A percentile compares a stretch with the other conserved stretches of the same genome.
phyloP scores from a whole-genome alignment of 2,888 invertebrate genomes.

The Archips crataeganus region DNA sequence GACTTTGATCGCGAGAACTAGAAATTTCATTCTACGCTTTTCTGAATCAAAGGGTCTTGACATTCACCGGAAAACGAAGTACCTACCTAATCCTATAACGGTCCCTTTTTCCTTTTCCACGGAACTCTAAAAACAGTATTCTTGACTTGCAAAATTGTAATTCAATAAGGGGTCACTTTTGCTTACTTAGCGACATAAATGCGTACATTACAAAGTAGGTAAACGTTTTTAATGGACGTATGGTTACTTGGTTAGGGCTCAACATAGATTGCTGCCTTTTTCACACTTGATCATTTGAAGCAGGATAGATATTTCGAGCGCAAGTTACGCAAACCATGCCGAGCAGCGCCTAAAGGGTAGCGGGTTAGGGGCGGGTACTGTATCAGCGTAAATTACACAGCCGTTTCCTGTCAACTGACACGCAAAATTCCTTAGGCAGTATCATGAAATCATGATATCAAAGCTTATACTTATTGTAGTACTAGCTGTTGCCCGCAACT shows the following conservation, averaged over 20 bases:
- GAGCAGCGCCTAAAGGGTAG: conserved; percentile 1
- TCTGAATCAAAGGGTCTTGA: too few relatives aligned
- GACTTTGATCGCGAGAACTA: too few relatives aligned
- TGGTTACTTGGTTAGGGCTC: neutral
- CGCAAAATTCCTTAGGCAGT: neutral
- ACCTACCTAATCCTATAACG: too few relatives aligned
- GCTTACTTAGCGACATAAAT: neutral
- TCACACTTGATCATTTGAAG: neutral
- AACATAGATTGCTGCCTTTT: neutral
- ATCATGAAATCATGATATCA: neutral
- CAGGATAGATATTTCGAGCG: neutral
- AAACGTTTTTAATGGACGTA: neutral
- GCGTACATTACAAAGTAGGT: neutral
- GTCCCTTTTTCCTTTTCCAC: too few relatives aligned
- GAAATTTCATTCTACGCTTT: too few relatives aligned
- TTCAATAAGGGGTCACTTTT: neutral
- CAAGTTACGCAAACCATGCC: neutral
- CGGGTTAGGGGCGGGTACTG: neutral
- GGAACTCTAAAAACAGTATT: too few relatives aligned
- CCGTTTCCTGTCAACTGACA: neutral
- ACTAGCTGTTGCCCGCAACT: too few relatives aligned
- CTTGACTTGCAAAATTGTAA: too few relatives aligned
- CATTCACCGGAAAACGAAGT: too few relatives aligned
- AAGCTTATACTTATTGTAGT: too few relatives aligned
- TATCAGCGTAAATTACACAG: neutral